Percentiles rank a stretch among this genome's conserved stretches.
Evolutionary conservation across 2,113 vertebrate genomes (phyloP).

Genomic region (Cathartes aura): DNA sequence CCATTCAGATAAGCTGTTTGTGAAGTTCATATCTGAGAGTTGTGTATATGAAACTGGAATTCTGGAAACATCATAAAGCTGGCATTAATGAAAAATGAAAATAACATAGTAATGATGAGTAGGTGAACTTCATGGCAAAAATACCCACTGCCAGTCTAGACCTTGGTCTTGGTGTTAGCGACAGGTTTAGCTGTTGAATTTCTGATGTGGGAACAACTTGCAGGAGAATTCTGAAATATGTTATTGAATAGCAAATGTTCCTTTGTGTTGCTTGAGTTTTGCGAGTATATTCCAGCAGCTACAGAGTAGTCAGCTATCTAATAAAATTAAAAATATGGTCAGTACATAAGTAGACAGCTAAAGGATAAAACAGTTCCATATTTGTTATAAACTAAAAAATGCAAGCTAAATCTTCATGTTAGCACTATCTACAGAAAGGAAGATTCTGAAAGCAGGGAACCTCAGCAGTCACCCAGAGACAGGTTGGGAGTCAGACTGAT

Average conservation of each 20-base stretch:
- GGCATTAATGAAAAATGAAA: neutral
- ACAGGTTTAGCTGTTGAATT: neutral
- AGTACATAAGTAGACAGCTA: neutral
- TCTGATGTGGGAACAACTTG: neutral
- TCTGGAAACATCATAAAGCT: neutral
- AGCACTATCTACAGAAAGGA: neutral
- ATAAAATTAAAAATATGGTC: neutral
- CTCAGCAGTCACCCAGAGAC: neutral
- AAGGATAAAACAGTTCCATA: neutral
- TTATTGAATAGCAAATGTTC: neutral
- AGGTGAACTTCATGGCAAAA: neutral
- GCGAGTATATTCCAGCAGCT: neutral
- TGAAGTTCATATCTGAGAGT: neutral
- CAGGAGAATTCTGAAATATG: neutral
- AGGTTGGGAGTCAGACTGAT: neutral
- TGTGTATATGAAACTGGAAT: accelerated
- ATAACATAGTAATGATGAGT: neutral
- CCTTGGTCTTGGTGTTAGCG: neutral
- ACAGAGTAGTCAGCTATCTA: neutral
- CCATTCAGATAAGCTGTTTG: neutral
- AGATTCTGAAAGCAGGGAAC: neutral
- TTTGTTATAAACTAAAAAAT: neutral
- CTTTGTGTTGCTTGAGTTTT: neutral
- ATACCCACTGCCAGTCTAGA: neutral
- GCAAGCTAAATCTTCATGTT: neutral